Base-by-base conservation (phyloP, 64 coral and sea anemone genomes). In the Pocillopora verrucosa region DNA sequence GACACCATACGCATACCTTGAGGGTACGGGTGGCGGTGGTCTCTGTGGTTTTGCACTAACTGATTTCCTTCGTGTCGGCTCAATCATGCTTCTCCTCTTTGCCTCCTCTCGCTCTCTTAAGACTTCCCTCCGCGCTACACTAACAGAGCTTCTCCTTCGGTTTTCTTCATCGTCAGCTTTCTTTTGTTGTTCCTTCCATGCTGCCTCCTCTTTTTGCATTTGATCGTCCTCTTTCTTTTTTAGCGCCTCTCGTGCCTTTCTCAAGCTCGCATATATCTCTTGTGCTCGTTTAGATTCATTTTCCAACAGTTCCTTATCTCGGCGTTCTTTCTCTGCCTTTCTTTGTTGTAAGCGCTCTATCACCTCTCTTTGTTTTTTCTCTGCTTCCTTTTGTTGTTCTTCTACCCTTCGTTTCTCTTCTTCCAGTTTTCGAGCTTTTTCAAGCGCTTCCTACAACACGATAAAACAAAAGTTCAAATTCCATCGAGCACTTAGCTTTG, bases 231-330 rank as follows among this genome's bases (percentile, higher is more conserved):
- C 97, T 69, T 90, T 93, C 61, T 89, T 83, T 37, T 90, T 89
- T 36, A 86, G 82, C 64, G 93, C 80, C 87, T 95, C 91, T 38
- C 96, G 73, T 34, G 93, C 88, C 61, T 91, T 87, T 65, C 93
- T 99, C 75, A 99, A 92, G 67, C 88, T 99, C 14, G 88, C 65
- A 75, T 99, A 99, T 89, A 99, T 99, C 74, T 99, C 97, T 70
- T 93, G 91, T 13, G 94, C 94, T 75, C 97, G 94, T 92, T 90
- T 79, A 20, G 69, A 82, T 73, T 98, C 95, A 19, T 94, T 90
- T 73, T 98, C 92, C 7, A 98, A 13, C 13, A 98, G 70, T 76
- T 98, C 95, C 61, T 89, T 87, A 58, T 98, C 92, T 20, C 95
- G 89, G 20, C 78, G 90, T 60, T 91, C 89, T 85, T 98, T 98